These are phyloP conservation scores for Ferdinandea cuprea DNA, from an alignment of 2,888 invertebrate genomes.

Conservation along the genomic window DNA sequence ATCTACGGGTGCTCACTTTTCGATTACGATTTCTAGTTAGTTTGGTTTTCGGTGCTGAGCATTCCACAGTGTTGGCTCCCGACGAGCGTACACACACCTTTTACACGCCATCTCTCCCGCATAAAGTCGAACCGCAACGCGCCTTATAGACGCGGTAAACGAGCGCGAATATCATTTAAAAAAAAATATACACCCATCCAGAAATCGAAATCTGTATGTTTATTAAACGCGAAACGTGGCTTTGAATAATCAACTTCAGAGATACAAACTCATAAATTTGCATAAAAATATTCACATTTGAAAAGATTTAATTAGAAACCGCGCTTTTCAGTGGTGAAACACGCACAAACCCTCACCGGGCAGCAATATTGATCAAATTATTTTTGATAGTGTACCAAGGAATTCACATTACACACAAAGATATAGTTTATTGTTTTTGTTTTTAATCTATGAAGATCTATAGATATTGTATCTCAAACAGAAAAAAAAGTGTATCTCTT, in stretches of 20 bases:
- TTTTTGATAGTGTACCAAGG: slow-evolving; percentile 63
- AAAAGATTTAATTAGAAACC: slow-evolving; percentile 1
- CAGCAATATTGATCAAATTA: slow-evolving; percentile 46
- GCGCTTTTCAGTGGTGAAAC: slow-evolving; percentile 17
- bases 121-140: slow-evolving; percentile 44
- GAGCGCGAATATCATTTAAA: slow-evolving; percentile 42
- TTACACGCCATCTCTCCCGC: slow-evolving; percentile 43
- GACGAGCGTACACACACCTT: slow-evolving; percentile 55
- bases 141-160: slow-evolving; percentile 58
- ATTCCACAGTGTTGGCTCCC: slow-evolving; percentile 72
- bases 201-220: background rate
- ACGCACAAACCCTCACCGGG: background rate
- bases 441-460: slow-evolving; percentile 43
- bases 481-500: slow-evolving; percentile 44
- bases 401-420: slow-evolving; percentile 49
- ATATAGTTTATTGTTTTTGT: slow-evolving; percentile 45
- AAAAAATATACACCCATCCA: background rate
- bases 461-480: slow-evolving; percentile 63
- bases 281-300: slow-evolving; percentile 29
- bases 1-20: slow-evolving; percentile 73
- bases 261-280: slow-evolving; percentile 24
- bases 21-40: slow-evolving; percentile 74
- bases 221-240: slow-evolving; percentile 65
- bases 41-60: slow-evolving; percentile 74
- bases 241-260: slow-evolving; percentile 34